These are phyloP conservation scores for Leptestheria dahalacensis DNA, from an alignment of 1,140 invertebrate genomes.

Conservation along the genomic window DNA sequence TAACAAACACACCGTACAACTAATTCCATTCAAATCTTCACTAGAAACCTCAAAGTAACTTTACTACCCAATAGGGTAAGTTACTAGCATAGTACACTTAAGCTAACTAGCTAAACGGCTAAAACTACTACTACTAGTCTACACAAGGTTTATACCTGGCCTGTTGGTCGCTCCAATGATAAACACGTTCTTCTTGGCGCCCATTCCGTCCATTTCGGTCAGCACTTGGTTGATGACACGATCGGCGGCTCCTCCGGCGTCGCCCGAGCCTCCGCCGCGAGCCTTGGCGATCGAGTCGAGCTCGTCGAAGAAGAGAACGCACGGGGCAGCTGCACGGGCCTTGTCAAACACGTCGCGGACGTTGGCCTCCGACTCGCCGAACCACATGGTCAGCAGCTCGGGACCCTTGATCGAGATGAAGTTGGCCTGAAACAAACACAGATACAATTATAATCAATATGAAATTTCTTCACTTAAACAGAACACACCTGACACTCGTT, in stretches of 20 bases:
- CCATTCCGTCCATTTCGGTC: slow-evolving; percentile 99
- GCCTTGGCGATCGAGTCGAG: slow-evolving; percentile 99
- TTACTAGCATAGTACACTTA: no score
- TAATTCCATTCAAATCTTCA: no score
- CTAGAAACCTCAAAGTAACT: no score
- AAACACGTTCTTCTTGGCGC: slow-evolving; percentile 99
- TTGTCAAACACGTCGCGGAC: slow-evolving; percentile 99
- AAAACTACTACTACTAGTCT: not conserved
- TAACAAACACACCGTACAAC: no score
- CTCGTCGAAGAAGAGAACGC: slow-evolving; percentile 99
- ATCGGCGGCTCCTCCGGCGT: slow-evolving; percentile 96
- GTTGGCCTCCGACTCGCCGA: slow-evolving; percentile 99
- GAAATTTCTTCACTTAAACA: not conserved
- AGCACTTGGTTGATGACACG: slow-evolving; percentile 99
- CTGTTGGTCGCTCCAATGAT: slow-evolving; percentile 96
- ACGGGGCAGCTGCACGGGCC: slow-evolving; percentile 95
- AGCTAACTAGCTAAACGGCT: no score
- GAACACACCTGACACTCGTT: slow-evolving; percentile 93
- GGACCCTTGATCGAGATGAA: slow-evolving; percentile 98
- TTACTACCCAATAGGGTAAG: no score
- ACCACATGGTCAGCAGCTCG: slow-evolving; percentile 99
- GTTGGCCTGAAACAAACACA: slow-evolving; percentile 50
- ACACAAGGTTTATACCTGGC: slow-evolving; percentile 30
- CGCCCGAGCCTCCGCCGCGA: slow-evolving; percentile 88
- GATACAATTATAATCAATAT: not conserved